phyloP scores from a whole-genome alignment of 2,888 invertebrate species.

The Stegophylla sp. region DNA sequence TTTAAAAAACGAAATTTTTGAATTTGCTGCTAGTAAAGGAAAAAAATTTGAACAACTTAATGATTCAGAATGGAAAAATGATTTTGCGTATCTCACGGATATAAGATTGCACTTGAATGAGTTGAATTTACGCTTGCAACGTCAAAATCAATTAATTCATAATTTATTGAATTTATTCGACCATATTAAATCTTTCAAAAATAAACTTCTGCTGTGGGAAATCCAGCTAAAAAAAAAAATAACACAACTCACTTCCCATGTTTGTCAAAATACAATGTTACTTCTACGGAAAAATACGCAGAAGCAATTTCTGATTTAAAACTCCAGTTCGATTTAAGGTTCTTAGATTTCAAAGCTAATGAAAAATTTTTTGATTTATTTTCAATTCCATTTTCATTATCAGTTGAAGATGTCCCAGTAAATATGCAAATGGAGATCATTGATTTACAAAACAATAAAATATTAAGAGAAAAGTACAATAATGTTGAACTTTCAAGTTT shows the following conservation, averaged over 20 bases:
- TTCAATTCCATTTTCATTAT: conserved; percentile 12
- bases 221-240: conserved; percentile 37
- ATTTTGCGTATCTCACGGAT: conserved; percentile 28
- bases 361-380: neutral
- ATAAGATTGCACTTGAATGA: conserved; percentile 26
- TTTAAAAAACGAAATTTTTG: conserved; percentile 60
- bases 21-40: conserved; percentile 60
- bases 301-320: conserved; percentile 23
- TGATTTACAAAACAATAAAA: conserved; percentile 14
- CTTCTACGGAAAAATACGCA: conserved; percentile 7
- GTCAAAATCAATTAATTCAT: conserved; percentile 27
- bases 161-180: conserved; percentile 41
- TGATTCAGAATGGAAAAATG: conserved; percentile 28
- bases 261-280: conserved; percentile 15
- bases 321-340: conserved; percentile 3
- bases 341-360: conserved; percentile 16
- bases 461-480: conserved; percentile 16
- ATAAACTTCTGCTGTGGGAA: conserved; percentile 36
- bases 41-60: conserved; percentile 60
- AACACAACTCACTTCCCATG: conserved; percentile 23
- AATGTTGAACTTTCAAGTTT: conserved; percentile 25
- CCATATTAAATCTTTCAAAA: conserved; percentile 32
- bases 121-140: conserved; percentile 19
- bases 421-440: conserved; percentile 12
- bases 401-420: conserved; percentile 6